Base-by-base conservation (phyloP, 2,888 invertebrate species). In the Papilio gigon region DNA sequence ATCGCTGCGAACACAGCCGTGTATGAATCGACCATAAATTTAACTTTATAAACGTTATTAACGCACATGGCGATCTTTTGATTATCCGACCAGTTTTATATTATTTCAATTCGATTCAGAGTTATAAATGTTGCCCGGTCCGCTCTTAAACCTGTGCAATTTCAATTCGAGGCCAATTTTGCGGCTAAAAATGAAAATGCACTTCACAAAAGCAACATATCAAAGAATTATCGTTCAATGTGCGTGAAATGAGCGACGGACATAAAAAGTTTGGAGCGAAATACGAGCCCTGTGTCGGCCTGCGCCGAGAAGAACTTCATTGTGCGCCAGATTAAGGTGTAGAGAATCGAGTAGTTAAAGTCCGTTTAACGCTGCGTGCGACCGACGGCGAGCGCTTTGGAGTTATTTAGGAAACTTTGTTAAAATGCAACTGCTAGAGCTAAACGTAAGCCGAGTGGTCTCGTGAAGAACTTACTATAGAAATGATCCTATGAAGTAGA, bases 161-260 rank as follows among this genome's bases (percentile, higher is more conserved):
- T 83, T 84, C 84, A 84, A 82, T 78, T 73, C 75, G 75, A 74
- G 71, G 72, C 77, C 80, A 85, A 84, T 84, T 83, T 82, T 79
- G 82, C 82, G 79, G 77, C 74, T 72, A 74, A 80, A 83, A 84
- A 85, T 84, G 84, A 81, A 85, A 87, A 84, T 70, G 80, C 82
- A 79, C 80, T 78, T 79, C 75, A 76, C 71, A 74, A 78, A 84
- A 84, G 82, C 63, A 42, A 84, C 82, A 12, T 22, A 35, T 20
- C 22, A 37, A 50, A 53, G 63, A 68, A 63, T 68, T 82, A 84
- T 87, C 80, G 84, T 82, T 88, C 86, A 88, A 87, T 79, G 82
- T 77, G 85, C 91, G 88, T 91, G 90, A 91, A 91, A 91, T 90
- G 86, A 90, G 87, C 83, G 80, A 75, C 81, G 84, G 78, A 85